Base-by-base conservation (phyloP, 1,140 invertebrate species). In the Sycobia sp. region DNA sequence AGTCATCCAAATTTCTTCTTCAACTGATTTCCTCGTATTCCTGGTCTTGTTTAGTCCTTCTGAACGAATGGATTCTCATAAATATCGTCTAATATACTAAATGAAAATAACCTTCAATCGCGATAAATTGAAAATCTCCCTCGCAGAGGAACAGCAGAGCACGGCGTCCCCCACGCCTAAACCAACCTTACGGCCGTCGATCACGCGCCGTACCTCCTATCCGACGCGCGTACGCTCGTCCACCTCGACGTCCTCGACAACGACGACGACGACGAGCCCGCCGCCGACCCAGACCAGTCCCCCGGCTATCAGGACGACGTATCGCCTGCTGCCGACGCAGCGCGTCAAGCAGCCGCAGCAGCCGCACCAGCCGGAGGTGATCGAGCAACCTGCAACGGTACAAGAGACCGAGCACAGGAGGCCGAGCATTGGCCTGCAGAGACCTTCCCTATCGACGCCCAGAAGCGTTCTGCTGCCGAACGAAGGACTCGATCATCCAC, bases 401-500 rank as follows among this genome's bases (percentile, higher is more conserved):
- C 67, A 70, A 5, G 78, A 81, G 57, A 79, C 80, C 0, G 44
- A 72, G 0, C 66, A 69, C 0, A 78, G 68, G 46, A 79, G 75
- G 53, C 76, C 79, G 2, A 75, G 69, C 10, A 65, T 80, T 7
- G 74, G 74, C 8, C 50, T 81, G 1, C 72, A 76, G 8, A 76
- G 68, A 44, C 71, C 75, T 5, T 13, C 57, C 46, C 9, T 13
- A 14, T 38, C 56, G 2, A 29, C 63, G 27, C 46, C 32, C 14
- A n/a, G 47, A 9, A 38, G 34, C 23, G 36, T 53, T 0, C 27
- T 38, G 0, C 18, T 7, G 1, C 71, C 43, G 67, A 16, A 76
- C 16, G 73, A 67, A 0, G 72, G 67, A 50, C 73, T 62, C 20
- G 77, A 78, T 66, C 82, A 83, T 76, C 84, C 84, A 1, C 62